Evolutionary conservation across 1,140 invertebrate species (phyloP), one percentile per base, ranked within the genome.

Genomic region (Holotrichia oblita): DNA sequence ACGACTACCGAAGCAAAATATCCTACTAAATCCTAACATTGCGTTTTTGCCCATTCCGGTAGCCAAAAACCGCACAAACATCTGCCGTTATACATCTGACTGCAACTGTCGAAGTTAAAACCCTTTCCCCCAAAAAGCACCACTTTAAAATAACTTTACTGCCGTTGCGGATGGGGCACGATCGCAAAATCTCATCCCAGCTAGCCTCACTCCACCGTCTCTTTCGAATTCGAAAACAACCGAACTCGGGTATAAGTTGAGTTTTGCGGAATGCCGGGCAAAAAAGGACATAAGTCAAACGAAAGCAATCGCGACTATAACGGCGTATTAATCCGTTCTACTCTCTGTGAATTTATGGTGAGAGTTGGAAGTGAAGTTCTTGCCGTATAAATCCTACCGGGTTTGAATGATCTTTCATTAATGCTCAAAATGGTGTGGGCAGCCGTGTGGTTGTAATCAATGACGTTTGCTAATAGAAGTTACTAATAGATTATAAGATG

Each of bases 1-100:
- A n/a, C 48, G 48, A n/a, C 48, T 55, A n/a, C 14, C 48, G 48
- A 55, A 55, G 48, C 48, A 55, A 55, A 55, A 55, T 55, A 55
- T 55, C 48, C 48, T 55, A 7, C 48, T 55, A 55, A 55, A 55
- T 55, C n/a, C 27, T 55, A 7, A 6, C 17, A 17, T 17, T 17
- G 48, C 17, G 48, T 55, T 55, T 55, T 55, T 55, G 48, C 17
- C 48, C 48, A 17, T 55, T 55, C 48, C 48, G 48, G 48, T 17
- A 55, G 48, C 48, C 48, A 55, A 55, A 55, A 55, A 55, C 48
- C 48, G 48, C 48, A 55, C 14, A 55, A 55, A 55, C 48, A 55
- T 55, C 48, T 55, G 48, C 48, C 48, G 48, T 17, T 55, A 55
- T 55, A 17, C 14, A 55, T 14, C 48, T 55, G n/a, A 55, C 48